A percentile compares a stretch with the other conserved stretches of the same genome.
These are phyloP conservation scores for Trichopria drosophilae DNA, from an alignment of 2,888 invertebrate species.

Conservation along the genomic window DNA sequence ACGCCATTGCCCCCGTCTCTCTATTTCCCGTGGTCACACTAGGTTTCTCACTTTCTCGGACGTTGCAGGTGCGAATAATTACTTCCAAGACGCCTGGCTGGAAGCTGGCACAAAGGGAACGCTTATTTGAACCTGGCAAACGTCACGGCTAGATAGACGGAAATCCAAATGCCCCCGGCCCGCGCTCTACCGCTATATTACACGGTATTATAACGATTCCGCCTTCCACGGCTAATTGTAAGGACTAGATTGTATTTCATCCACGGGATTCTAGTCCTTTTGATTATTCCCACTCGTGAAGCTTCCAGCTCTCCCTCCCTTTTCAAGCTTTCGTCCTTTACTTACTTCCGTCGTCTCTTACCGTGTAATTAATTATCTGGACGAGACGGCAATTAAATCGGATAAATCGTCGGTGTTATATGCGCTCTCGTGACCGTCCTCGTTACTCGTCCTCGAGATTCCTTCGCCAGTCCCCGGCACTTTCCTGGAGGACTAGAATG, in stretches of 20 bases:
- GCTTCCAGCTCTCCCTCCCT: too few relatives aligned
- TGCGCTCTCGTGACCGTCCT: neutral
- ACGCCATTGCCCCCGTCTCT: too few relatives aligned
- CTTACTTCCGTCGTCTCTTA: neutral
- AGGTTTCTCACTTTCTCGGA: too few relatives aligned
- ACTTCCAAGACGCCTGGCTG: too few relatives aligned
- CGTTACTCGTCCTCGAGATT: conserved; percentile 12
- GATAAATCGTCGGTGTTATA: conserved; percentile 38
- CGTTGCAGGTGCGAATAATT: conserved; percentile 43
- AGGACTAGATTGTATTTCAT: too few relatives aligned
- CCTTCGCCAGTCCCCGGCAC: conserved; percentile 12
- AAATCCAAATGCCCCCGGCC: neutral
- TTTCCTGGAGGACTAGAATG: conserved; percentile 7
- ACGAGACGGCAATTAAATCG: conserved; percentile 42
- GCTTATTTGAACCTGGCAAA: neutral
- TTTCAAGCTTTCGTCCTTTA: neutral
- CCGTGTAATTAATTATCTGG: conserved; percentile 42
- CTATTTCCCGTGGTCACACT: too few relatives aligned
- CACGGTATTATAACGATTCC: conserved; percentile 24
- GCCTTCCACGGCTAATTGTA: conserved; percentile 27
- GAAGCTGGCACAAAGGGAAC: conserved; percentile 17
- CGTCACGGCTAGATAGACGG: neutral
- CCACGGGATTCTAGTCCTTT: too few relatives aligned
- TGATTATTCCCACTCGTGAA: too few relatives aligned
- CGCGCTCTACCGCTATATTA: neutral